Evolutionary conservation across 2,888 invertebrate genomes (phyloP).

Genomic region (Scaptodrosophila latifasciaeformis): DNA sequence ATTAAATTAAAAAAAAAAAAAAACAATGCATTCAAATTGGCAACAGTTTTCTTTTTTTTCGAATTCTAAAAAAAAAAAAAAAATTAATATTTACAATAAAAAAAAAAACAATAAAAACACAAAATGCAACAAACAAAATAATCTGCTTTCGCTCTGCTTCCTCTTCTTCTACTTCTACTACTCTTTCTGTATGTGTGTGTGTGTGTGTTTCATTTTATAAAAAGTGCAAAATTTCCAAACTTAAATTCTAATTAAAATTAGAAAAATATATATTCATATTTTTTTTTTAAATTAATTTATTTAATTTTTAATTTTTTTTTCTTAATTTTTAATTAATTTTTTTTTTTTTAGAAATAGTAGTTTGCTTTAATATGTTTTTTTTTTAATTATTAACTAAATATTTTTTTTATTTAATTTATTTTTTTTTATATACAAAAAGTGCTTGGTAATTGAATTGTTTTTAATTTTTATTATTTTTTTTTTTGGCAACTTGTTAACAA

Average conservation of each 20-base stretch:
- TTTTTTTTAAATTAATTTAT: no score
- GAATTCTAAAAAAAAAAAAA: not conserved
- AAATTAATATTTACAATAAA: no score
- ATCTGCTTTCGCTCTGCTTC: not conserved
- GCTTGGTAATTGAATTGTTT: not conserved
- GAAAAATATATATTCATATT: not conserved
- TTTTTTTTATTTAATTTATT: not conserved
- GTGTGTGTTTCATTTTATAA: slow-evolving; percentile 1
- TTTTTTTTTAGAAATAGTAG: no score
- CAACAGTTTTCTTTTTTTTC: not conserved
- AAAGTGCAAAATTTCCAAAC: slow-evolving; percentile 4
- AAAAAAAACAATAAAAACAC: not conserved
- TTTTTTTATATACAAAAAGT: not conserved
- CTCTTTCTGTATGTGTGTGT: not conserved
- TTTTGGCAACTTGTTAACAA: slow-evolving; percentile 57
- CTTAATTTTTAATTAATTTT: no score
- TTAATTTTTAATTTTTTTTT: no score
- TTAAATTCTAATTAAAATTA: slow-evolving; percentile 1
- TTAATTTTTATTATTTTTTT: slow-evolving; percentile 11
- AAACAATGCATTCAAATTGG: not conserved
- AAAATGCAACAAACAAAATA: not conserved
- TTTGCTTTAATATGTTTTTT: no score
- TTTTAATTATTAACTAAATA: no score
- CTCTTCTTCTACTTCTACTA: not conserved
- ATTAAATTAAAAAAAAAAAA: slow-evolving; percentile 1